Conservation (phyloP, 2,888 invertebrate species). For the Celastrina argiolus region DNA sequence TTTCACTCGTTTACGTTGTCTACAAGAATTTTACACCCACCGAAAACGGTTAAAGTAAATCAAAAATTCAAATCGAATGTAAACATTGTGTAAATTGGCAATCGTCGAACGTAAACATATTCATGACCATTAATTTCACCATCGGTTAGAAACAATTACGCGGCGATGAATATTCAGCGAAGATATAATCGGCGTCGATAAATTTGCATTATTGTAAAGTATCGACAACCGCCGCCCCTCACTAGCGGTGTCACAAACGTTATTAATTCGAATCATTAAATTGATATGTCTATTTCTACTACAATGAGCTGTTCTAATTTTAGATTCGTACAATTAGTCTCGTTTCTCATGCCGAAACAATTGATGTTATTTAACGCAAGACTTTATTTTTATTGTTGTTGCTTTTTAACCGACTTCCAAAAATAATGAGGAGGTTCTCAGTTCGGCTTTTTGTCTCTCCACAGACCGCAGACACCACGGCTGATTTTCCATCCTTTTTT, state of each 20-base stretch:
- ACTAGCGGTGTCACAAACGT: constrained; percentile 35
- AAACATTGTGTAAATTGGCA: constrained; percentile 23
- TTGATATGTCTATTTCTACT: constrained; percentile 1
- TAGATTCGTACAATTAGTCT: not conserved
- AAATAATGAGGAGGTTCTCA: no score
- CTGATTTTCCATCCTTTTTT: no score
- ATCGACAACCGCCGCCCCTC: constrained; percentile 46
- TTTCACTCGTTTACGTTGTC: not conserved
- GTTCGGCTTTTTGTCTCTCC: no score
- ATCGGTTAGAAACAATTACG: constrained; percentile 50
- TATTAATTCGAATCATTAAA: not conserved
- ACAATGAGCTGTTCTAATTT: not conserved
- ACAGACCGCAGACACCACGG: no score
- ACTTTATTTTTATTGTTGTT: no score
- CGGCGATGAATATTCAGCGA: constrained; percentile 49
- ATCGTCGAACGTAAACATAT: constrained; percentile 25
- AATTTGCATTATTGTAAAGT: constrained; percentile 49
- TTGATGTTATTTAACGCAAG: no score
- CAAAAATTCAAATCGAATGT: constrained; percentile 18
- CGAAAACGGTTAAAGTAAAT: not conserved
- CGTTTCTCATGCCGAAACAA: not conserved
- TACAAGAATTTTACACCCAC: not conserved
- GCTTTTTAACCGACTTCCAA: no score
- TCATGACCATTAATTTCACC: constrained; percentile 39
- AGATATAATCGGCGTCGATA: constrained; percentile 51